Percentiles rank a stretch among this genome's conserved stretches.
Evolutionary conservation across 2,888 invertebrate genomes (phyloP).

Genomic region (Trissoscelio sp.): DNA sequence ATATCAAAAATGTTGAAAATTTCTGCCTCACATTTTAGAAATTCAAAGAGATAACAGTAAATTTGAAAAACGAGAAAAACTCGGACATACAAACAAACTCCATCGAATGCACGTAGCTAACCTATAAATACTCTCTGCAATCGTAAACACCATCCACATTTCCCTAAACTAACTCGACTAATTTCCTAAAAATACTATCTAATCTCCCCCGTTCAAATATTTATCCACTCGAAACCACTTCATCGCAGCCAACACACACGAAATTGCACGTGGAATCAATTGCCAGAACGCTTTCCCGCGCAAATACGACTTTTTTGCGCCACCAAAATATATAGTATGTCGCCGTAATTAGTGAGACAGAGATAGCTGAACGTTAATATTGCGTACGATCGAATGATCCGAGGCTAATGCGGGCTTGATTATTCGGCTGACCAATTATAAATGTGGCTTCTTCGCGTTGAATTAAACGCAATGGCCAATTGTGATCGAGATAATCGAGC

Average conservation of each 20-base stretch:
- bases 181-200: constrained; percentile 42
- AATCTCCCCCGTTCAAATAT: constrained; percentile 34
- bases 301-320: constrained; percentile 17
- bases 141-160: constrained; percentile 5
- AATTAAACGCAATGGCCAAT: constrained; percentile 49
- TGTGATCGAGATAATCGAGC: constrained; percentile 49
- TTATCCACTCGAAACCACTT: constrained; percentile 32
- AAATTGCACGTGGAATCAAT: background rate
- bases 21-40: too few species aligned
- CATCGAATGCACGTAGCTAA: too few species aligned
- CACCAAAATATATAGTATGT: background rate
- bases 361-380: background rate
- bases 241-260: background rate
- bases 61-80: too few species aligned
- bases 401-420: constrained; percentile 24
- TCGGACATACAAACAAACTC: too few species aligned
- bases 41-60: too few species aligned
- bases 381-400: constrained; percentile 12
- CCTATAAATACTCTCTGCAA: constrained; percentile 1
- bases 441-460: constrained; percentile 51
- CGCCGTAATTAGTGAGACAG: background rate
- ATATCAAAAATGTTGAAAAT: too few species aligned
- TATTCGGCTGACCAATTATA: constrained; percentile 48
- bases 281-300: background rate
- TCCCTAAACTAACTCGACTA: constrained; percentile 23